A percentile compares a stretch with the other conserved stretches of the same genome.
Conservation (phyloP, 2,888 invertebrate genomes). For the Aelia acuminata region DNA sequence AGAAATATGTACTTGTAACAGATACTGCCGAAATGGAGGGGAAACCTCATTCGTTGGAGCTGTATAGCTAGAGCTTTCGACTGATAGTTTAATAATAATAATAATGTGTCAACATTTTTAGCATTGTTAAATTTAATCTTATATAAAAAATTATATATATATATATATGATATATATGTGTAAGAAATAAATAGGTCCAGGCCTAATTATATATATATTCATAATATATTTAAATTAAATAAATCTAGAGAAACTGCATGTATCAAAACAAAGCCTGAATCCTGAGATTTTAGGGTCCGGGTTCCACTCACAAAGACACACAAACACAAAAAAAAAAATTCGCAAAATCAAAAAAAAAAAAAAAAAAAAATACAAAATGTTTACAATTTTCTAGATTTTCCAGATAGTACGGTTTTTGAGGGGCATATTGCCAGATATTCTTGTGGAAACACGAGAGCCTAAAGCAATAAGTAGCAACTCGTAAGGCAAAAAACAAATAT, state of each 20-base stretch:
- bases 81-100: constrained; percentile 65
- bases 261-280: constrained; percentile 34
- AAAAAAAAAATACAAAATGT: constrained; percentile 40
- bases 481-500: constrained; percentile 58
- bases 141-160: too few species aligned
- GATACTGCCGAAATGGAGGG: constrained; percentile 64
- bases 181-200: constrained; percentile 67
- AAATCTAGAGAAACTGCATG: constrained; percentile 57
- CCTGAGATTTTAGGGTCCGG: constrained; percentile 32
- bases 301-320: constrained; percentile 54
- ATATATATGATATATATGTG: constrained; percentile 66
- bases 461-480: constrained; percentile 64
- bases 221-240: constrained; percentile 63
- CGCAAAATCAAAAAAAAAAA: constrained; percentile 54
- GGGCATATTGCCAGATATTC: constrained; percentile 61
- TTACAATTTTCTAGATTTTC: constrained; percentile 49
- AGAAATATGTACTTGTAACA: constrained; percentile 62
- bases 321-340: constrained; percentile 58
- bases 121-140: constrained; percentile 66
- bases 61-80: constrained; percentile 66
- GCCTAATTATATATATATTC: constrained; percentile 67
- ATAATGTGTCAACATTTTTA: constrained; percentile 66
- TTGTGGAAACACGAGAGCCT: constrained; percentile 64
- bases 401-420: constrained; percentile 50
- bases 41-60: constrained; percentile 65